Evolutionary conservation across 2,888 invertebrate species (phyloP), one percentile per base, ranked within the genome.

Genomic region (Agrochola litura): DNA sequence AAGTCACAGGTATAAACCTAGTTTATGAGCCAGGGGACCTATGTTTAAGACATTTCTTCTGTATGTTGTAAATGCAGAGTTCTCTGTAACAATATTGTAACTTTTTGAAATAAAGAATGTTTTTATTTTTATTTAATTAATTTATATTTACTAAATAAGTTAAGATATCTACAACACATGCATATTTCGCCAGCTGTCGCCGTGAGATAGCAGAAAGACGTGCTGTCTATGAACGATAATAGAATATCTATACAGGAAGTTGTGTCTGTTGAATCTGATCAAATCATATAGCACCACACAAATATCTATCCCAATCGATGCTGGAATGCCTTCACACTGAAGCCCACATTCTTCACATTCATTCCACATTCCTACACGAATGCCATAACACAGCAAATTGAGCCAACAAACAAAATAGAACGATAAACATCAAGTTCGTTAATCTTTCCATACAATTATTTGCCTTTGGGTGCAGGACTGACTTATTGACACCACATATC

Each of bases 281-380:
- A 52, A 56, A 56, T 54, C 6, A 49, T 43, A 30, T 19, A 58
- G n/a, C 63, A 77, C 1, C 8, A 19, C 41, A 52, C 30, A 70
- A 60, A 70, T 78, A 60, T 70, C 46, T 66, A 65, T 12, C 37
- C 19, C 25, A 25, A 60, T 43, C 14, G 22, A 52, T 43, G 56
- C 64, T 3, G 43, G 56, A 30, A 77, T 76, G 10, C 43, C 19
- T 76, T 22, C 22, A 25, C 61, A 25, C n/a, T 71, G 43, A 46
- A 54, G 37, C 70, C 9, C n/a, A 19, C 65, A 78, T 78, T 78
- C 25, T n/a, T 58, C 14, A 16, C 22, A 56, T 19, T 46, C 10
- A 46, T 46, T 46, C 12, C 12, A 10, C 12, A 46, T 14, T 14
- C 14, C 46, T 46, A 65, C 43, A 19, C 1, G 6, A 16, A 70